Conservation (phyloP, 1,140 invertebrate genomes). For the Anagrus nilaparvatae region DNA sequence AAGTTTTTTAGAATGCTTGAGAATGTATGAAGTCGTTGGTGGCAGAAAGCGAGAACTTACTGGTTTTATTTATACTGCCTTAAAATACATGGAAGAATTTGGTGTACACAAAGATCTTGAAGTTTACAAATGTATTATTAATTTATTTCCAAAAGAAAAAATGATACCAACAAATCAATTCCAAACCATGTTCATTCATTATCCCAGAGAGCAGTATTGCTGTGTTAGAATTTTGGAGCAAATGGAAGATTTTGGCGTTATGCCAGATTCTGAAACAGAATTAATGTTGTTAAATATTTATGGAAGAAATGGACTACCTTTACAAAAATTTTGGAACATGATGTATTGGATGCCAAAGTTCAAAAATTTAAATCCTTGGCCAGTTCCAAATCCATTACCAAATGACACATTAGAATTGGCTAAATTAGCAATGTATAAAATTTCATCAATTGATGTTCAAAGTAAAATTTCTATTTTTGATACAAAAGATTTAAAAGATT, state of each 20-base stretch:
- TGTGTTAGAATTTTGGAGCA: conserved; percentile 74
- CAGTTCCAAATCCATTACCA: conserved; percentile 64
- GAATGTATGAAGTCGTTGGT: conserved; percentile 54
- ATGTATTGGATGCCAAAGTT: conserved; percentile 99
- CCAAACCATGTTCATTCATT: conserved; percentile 84
- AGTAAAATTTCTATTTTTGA: conserved; percentile 55
- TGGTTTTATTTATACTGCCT: conserved; percentile 85
- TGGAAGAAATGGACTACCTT: conserved; percentile 64
- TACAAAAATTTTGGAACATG: conserved; percentile 82
- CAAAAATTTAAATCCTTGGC: conserved; percentile 82
- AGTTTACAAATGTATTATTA: conserved; percentile 80
- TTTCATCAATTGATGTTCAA: conserved; percentile 74
- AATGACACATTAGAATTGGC: conserved; percentile 72
- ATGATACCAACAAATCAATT: conserved; percentile 72
- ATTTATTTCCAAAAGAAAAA: conserved; percentile 87
- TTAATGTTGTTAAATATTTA: conserved; percentile 74
- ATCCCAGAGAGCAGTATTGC: conserved; percentile 89
- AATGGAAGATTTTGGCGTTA: conserved; percentile 86
- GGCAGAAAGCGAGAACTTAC: conserved; percentile 67
- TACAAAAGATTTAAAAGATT: conserved; percentile 59
- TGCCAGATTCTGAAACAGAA: conserved; percentile 83
- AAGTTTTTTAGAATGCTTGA: conserved; percentile 62
- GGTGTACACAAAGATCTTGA: conserved; percentile 83
- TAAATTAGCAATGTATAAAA: conserved; percentile 72
- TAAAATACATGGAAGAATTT: conserved; percentile 83